Evolutionary conservation across 2,797 vertebrate species (phyloP), one percentile per base, ranked within the genome.

Genomic region (Gambelia wislizenii): DNA sequence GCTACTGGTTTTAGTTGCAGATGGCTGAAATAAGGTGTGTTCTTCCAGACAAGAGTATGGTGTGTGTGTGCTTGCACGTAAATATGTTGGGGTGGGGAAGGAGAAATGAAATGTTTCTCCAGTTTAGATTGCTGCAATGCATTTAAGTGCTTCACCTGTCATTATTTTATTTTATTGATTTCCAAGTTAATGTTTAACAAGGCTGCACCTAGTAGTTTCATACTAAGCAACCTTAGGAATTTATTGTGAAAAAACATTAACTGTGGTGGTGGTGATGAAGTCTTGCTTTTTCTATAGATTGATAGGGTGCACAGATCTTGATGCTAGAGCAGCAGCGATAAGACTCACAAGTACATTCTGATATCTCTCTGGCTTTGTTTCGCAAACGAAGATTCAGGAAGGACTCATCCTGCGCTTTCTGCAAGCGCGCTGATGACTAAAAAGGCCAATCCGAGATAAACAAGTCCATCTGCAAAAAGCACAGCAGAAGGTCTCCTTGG

Each of bases 171-270:
- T 77, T 86, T 92, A 89, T 83, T 90, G 89, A 85, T 93, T 95
- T 94, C 78, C 88, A 94, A 93, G 94, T 79, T 89, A 93, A 86
- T 90, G 91, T 94, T 95, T 95, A 94, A 94, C 83, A 85, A 87
- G 83, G 76, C 87, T 92, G 64, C 0, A 52, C 90, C 89, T 91
- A 76, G 87, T 93, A 85, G 91, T 94, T 95, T 95, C 93, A 93
- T 87, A 93, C 94, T 89, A 93, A 94, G 92, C 92, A 95, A 89
- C 91, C 80, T 75, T 95, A 95, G 89, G 91, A 95, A 90, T 93
- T 88, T 44, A 7, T 83, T 92, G 59, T 92, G n/a, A 90, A 87
- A 85, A 93, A 91, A 12, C 0, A 0, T 93, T 90, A 91, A 76
- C 81, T 87, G 25, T 77, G 91, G 39, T 89, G 36, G 82, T 79